Base-by-base conservation (phyloP, 2,888 invertebrate genomes). In the Trichacis sp. region DNA sequence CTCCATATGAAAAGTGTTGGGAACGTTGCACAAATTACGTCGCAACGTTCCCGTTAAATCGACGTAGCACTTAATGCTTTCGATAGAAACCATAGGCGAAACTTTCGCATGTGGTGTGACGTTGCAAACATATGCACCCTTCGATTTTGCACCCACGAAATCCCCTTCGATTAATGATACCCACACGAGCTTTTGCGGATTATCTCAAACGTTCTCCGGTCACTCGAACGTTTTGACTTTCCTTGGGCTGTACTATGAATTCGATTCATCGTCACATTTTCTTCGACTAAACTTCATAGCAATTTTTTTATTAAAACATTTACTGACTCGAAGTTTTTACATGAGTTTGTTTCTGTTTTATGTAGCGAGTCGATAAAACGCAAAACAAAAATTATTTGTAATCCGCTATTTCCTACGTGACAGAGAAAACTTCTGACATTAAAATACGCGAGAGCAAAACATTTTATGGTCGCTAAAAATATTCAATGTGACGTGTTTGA, bases 181-280 rank as follows among this genome's bases (percentile, higher is more conserved):
- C 78, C 80, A 40, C 8, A 76, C 72, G 74, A 79, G 76, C 77
- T 74, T 70, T 72, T 63, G 71, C 72, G 77, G 80, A 80, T 81
- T 77, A 81, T 80, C 79, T 76, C 76, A 82, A 82, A 81, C 78
- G 79, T 75, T 74, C 78, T 70, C 75, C 73, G 73, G 73, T 73
- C 73, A 74, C 71, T 50, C 52, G 58, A n/a, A n/a, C 47, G 50
- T 33, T 51, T 53, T 42, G 51, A 42, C 53, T 50, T 45, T 56
- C 40, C 19, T 47, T 11, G 48, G 53, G 52, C 43, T 51, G 15
- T 52, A 45, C 47, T 53, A 19, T 58, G 48, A 59, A 56, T 60
- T 50, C 57, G 6, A 14, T 40, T 45, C 53, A 45, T 57, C 61
- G 47, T 53, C 66, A 48, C 47, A 38, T 30, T 50, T 58, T 48